Evolutionary conservation across 1,140 invertebrate species (phyloP), one percentile per base, ranked within the genome.

Genomic region (Littorina saxatilis): DNA sequence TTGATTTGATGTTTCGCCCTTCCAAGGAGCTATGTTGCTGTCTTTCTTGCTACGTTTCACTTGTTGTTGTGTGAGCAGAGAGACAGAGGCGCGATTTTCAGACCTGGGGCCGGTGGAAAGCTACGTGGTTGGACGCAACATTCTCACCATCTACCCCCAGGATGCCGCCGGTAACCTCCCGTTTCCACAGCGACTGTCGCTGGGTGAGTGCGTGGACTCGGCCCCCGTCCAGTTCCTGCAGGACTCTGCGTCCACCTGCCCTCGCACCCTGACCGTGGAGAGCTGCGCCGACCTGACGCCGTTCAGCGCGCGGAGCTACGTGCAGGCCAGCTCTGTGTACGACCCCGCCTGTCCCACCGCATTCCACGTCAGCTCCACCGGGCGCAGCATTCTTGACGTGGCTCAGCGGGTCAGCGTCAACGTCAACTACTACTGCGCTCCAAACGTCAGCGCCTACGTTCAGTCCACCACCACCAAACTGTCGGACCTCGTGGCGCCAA

Each of bases 221-320:
- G 82, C 83, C 17, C 87, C 88, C 13, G 87, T 89, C 11, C 76
- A 50, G 3, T 89, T 85, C 61, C 78, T 87, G 40, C 80, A 77
- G 27, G 82, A 88, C 47, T 35, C 82, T 0, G 32, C 83, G 23
- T 61, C 84, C 32, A 43, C 75, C 17, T 89, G 88, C 63, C 74
- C 70, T 13, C 79, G 79, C 17, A 58, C 23, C 17, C 37, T 87
- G 20, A 83, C 83, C 20, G n/a, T 20, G 5, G 74, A 52, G 39
- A 35, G 76, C 11, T 89, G 88, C 43, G 39, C 32, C 0, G n/a
- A 61, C 5, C 35, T 76, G n/a, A 79, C 82, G 17, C 58, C 83
- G 1, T 79, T 89, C 15, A 89, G 86, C 79, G 72, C 81, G 17
- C 52, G 74, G 37, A 82, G 80, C 15, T 89, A 86, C 73, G 76